A percentile compares a stretch with the other conserved stretches of the same genome.
Conservation (phyloP, 2,113 vertebrate species). For the Numenius arquata region DNA sequence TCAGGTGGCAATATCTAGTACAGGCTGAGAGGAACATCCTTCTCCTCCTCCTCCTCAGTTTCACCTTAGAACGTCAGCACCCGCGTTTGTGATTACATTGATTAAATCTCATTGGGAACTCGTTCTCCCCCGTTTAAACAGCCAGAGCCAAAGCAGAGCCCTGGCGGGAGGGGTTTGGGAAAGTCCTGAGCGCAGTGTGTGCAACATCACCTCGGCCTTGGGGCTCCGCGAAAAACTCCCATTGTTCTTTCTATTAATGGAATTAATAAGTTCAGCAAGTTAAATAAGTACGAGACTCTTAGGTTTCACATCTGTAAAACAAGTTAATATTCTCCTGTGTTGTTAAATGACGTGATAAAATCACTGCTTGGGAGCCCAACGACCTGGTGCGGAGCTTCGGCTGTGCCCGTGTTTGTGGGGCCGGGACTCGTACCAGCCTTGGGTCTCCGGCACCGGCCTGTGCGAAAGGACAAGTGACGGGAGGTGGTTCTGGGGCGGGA, state of each 20-base stretch:
- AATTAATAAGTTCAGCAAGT: background rate
- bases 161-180: no score
- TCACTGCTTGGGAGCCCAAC: background rate
- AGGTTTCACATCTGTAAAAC: background rate
- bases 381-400: background rate
- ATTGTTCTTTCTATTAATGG: background rate
- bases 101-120: background rate
- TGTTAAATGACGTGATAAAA: background rate
- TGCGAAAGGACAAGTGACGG: rapidly evolving
- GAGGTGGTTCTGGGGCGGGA: background rate
- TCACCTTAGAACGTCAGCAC: background rate
- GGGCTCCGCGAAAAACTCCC: background rate
- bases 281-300: background rate
- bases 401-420: background rate
- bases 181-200: background rate
- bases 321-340: background rate
- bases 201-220: background rate
- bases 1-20: background rate
- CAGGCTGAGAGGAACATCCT: background rate
- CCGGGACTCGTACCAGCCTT: rapidly evolving
- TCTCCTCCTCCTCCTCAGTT: background rate
- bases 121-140: background rate
- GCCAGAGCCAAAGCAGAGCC: background rate
- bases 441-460: rapidly evolving
- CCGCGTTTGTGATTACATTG: background rate